Base-by-base conservation (phyloP, 2,888 invertebrate genomes). In the Caenorhabditis auriculariae region DNA sequence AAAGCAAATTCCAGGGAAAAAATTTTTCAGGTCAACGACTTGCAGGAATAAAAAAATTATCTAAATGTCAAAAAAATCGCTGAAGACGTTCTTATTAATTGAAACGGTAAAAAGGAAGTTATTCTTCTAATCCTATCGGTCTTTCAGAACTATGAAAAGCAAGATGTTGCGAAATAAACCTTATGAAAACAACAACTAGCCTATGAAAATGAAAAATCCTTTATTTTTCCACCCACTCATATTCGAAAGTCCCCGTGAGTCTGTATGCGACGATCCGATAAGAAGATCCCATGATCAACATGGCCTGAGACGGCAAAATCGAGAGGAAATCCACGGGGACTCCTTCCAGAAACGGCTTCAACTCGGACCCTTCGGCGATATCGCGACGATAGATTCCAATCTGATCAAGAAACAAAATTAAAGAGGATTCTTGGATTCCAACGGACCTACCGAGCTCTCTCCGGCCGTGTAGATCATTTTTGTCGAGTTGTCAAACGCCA, bases 201-300 rank as follows among this genome's bases (percentile, higher is more conserved):
- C n/a, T n/a, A n/a, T n/a, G n/a, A n/a, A n/a, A n/a, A n/a, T n/a
- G n/a, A n/a, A n/a, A n/a, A n/a, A n/a, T n/a, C n/a, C n/a, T n/a
- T n/a, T n/a, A n/a, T n/a, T n/a, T n/a, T n/a, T 26, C 15, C 7
- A 55, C 71, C 47, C 45, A 78, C 77, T 69, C 59, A 54, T 70
- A 72, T 47, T 78, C 74, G 59, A 80, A 75, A 3, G 76, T 73
- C 32, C 73, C 72, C 4, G 79, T 75, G 17, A 77, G 35, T 6
- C 79, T 73, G 60, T 76, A 78, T 7, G 75, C 66, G 1, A 68
- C 57, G 5, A 79, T 72, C 44, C 72, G 65, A 52, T 78, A 79
- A 5, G 75, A 57, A 1, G 72, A 67, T 19, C 77, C 72, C 9
- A 80, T 51, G 27, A 78, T 29, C n/a, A 79, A 54, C 0, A 68